Evolutionary conservation across 2,797 vertebrate genomes (phyloP), one percentile per base, ranked within the genome.

Genomic region (Myiothlypis coronata): DNA sequence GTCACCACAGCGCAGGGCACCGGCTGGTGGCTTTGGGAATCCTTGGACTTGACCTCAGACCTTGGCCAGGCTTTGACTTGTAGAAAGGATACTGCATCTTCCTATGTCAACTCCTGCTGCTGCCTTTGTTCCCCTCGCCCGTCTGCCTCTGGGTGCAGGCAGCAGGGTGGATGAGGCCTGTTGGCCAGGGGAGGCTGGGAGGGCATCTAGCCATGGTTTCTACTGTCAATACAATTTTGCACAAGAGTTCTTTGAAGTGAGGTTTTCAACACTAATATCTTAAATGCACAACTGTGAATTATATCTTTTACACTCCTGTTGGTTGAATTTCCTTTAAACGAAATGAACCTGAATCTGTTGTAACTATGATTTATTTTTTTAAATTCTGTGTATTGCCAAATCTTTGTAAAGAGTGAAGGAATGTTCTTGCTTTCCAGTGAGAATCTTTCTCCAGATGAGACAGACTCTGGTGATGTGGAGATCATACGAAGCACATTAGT

Each of bases 251-350:
- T 95, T 96, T 96, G 92, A 97, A 95, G 87, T 90, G 94, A 96
- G 92, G 86, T 96, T 96, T 96, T 96, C 94, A 77, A 95, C 94
- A 94, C 90, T 94, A 95, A 72, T 97, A 94, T 96, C 96, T 95
- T 93, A 96, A 94, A 96, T 95, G 89, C 93, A 93, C 90, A 96
- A 96, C 96, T 97, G 93, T 97, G 97, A 97, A 96, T 96, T 91
- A 95, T 91, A 93, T 89, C 96, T 97, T 96, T 90, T 96, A 96
- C 90, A 96, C 96, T 97, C 87, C 93, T 95, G 70, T 94, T 95
- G 94, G 89, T 95, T 96, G 86, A 96, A 95, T 93, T 86, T 94
- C 91, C 83, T 97, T 96, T 96, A 87, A 94, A 94, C 11, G 68
- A 88, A 94, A 92, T 87, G 90, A 96, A 93, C 91, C 96, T 68